phyloP scores from a whole-genome alignment of 2,888 invertebrate species.

The Monochamus alternatus region DNA sequence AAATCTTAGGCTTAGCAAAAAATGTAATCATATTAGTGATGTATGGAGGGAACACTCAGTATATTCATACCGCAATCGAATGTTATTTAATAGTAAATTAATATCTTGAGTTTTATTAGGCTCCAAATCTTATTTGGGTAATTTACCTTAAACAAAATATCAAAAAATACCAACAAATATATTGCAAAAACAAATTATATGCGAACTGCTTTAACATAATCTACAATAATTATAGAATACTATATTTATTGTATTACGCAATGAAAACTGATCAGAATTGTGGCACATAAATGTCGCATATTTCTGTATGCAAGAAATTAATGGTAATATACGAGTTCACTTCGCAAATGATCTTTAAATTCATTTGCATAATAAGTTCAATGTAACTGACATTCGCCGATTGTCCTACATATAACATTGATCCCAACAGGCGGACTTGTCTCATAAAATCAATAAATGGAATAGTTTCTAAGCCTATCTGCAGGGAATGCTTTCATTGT shows the following conservation, averaged over 20 bases:
- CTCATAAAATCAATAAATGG: background rate
- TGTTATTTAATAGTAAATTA: too few species aligned
- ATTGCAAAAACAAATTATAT: too few species aligned
- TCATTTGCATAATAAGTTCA: conserved; percentile 21
- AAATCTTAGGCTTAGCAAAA: too few species aligned
- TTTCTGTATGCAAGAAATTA: conserved; percentile 4
- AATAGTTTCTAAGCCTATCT: too few species aligned
- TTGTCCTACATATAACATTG: conserved; percentile 11
- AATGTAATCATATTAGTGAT: too few species aligned
- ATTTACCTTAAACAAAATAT: background rate
- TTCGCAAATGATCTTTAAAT: conserved; percentile 6
- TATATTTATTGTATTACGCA: background rate
- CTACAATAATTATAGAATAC: background rate
- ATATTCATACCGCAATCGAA: too few species aligned
- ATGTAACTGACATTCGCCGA: conserved; percentile 16
- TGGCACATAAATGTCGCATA: conserved; percentile 9
- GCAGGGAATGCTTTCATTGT: too few species aligned
- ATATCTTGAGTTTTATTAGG: too few species aligned
- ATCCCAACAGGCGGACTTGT: conserved; percentile 10
- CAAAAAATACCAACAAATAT: background rate
- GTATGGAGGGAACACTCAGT: too few species aligned
- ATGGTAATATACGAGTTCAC: conserved; percentile 8
- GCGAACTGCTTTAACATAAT: background rate
- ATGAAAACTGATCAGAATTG: conserved; percentile 1
- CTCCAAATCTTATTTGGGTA: too few species aligned